These are phyloP conservation scores for Aphrophora alni DNA, from an alignment of 2,888 invertebrate species.

Conservation along the genomic window DNA sequence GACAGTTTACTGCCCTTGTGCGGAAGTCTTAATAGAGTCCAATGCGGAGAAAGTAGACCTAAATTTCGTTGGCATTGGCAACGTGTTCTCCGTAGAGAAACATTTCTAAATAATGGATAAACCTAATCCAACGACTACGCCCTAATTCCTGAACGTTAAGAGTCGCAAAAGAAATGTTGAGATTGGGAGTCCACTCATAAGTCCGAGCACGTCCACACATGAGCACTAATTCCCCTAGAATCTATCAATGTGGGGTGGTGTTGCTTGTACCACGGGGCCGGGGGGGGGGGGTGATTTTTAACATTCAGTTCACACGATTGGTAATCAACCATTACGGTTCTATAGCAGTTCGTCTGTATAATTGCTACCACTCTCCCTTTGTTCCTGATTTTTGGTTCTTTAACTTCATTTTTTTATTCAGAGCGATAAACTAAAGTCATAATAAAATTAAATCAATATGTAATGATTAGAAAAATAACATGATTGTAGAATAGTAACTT, in stretches of 20 bases:
- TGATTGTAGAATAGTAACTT: too few species aligned
- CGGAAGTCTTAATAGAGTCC: too few species aligned
- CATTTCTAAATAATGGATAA: not conserved
- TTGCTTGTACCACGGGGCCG: not conserved
- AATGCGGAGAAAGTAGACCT: too few species aligned
- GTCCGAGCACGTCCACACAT: not conserved
- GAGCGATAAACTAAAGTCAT: too few species aligned
- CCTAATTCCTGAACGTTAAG: not conserved
- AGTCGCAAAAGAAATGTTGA: not conserved
- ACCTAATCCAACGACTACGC: not conserved
- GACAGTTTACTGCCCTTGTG: too few species aligned
- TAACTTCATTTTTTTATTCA: too few species aligned
- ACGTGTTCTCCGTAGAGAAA: not conserved
- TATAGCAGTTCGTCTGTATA: not conserved
- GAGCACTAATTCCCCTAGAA: slow-evolving; percentile 3
- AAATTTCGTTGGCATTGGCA: too few species aligned
- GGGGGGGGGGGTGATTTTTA: not conserved
- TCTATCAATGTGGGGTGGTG: not conserved
- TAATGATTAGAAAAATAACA: too few species aligned
- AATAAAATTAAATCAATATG: too few species aligned
- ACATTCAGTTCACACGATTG: not conserved
- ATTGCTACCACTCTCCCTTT: not conserved
- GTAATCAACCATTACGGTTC: not conserved
- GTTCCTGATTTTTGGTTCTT: not conserved
- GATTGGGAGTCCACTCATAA: not conserved